Base-by-base conservation (phyloP, 1,140 invertebrate species). In the Philotrypesis tridentata region DNA sequence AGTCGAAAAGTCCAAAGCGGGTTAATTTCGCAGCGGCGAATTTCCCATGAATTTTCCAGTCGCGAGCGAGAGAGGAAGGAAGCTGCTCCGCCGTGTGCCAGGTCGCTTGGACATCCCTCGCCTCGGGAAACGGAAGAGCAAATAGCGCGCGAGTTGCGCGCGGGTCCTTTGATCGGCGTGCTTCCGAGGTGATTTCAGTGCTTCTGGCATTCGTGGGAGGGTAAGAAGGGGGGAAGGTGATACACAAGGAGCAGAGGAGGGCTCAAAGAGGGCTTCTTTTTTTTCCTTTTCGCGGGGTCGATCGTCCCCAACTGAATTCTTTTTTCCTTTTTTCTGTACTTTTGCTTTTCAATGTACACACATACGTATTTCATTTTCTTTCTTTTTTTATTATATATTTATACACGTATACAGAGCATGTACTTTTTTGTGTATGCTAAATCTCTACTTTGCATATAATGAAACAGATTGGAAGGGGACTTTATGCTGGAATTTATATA, bases 181-280 rank as follows among this genome's bases (percentile, higher is more conserved):
- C 81, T 87, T 85, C 71, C 85, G 85, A 87, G 86, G 83, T 86
- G 85, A 87, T 87, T 84, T 84, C 85, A 85, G 88, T 89, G 87
- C 86, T 88, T 84, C 88, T 89, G 89, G 86, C 87, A 90, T 91
- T 91, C 90, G 89, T 87, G 88, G 90, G 91, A 89, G 91, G 91
- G 86, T 89, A 87, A 86, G 89, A 74, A 79, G 76, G 68, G 74
- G 71, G 43, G 55, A 37, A 68, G 88, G 87, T 88, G 85, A 89
- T 90, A 91, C 90, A 91, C 87, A 89, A 87, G 90, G 90, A 91
- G 61, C 29, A 84, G 85, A 86, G 89, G 89, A 90, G 83, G 78
- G 85, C 88, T 87, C 82, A 87, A 87, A 85, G 85, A 87, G 84
- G 85, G 86, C 3, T 25, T 68, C 63, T 60, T 63, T 65, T 65